phyloP scores from a whole-genome alignment of 2,888 invertebrate genomes.

The Galeopsomyia nigrocyanea region DNA sequence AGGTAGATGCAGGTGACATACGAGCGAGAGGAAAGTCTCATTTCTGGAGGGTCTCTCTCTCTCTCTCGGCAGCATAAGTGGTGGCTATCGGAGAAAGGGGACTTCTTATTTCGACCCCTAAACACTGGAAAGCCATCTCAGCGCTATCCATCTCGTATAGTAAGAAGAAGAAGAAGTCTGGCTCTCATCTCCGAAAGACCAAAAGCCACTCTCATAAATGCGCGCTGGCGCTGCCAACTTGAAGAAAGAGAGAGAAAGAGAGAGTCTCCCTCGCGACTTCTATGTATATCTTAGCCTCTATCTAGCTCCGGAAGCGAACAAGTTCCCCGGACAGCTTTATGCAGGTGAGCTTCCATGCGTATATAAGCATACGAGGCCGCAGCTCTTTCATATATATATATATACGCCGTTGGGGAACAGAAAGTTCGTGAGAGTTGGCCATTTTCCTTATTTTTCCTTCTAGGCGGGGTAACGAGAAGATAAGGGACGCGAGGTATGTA shows the following conservation, averaged over 20 bases:
- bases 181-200: conserved; percentile 51
- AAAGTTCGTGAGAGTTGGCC: conserved; percentile 48
- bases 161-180: conserved; percentile 31
- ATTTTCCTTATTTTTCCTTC: conserved; percentile 37
- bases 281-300: conserved; percentile 21
- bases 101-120: conserved; percentile 53
- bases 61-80: background rate
- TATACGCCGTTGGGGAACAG: conserved; percentile 37
- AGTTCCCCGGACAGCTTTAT: conserved; percentile 38
- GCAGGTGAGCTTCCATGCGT: conserved; percentile 40
- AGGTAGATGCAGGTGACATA: conserved; percentile 56
- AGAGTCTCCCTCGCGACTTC: conserved; percentile 3
- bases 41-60: background rate
- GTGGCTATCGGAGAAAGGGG: conserved; percentile 19
- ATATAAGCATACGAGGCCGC: background rate
- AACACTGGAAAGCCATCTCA: conserved; percentile 59
- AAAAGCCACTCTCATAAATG: conserved; percentile 57
- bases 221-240: conserved; percentile 47
- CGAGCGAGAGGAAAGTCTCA: conserved; percentile 13
- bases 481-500: conserved; percentile 25
- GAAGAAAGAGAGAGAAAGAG: conserved; percentile 18
- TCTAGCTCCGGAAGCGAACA: conserved; percentile 25
- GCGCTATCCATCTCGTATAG: conserved; percentile 50
- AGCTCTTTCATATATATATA: background rate
- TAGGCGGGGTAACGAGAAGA: conserved; percentile 5